phyloP scores from a whole-genome alignment of 2,888 invertebrate species.

The Hofmannophila pseudospretella region DNA sequence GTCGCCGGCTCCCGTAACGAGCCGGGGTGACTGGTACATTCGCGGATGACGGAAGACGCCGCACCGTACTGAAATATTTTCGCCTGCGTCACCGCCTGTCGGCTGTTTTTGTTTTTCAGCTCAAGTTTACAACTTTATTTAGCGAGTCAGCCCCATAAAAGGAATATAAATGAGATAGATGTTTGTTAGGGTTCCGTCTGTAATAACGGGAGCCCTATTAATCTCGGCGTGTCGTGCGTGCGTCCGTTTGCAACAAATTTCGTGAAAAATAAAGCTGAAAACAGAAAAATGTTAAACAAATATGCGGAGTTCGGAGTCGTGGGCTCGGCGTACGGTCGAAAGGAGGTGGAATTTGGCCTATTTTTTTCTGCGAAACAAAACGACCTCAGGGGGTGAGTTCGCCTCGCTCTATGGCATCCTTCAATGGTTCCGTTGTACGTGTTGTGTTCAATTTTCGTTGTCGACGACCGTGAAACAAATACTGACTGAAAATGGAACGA shows the following conservation, averaged over 20 bases:
- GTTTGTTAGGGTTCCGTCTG: slow-evolving; percentile 20
- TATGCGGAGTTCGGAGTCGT: slow-evolving; percentile 1
- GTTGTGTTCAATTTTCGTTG: slow-evolving; percentile 4
- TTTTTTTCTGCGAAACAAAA: slow-evolving; percentile 1
- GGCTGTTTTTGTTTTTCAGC: slow-evolving; percentile 28
- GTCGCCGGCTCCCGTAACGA: too few species aligned
- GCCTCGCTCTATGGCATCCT: neutral
- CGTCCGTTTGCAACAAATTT: slow-evolving; percentile 7
- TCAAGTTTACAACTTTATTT: slow-evolving; percentile 29
- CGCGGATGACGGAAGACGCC: too few species aligned
- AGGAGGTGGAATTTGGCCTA: slow-evolving; percentile 4
- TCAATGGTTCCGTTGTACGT: neutral
- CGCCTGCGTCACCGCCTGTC: slow-evolving; percentile 11
- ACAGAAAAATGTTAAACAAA: slow-evolving; percentile 7
- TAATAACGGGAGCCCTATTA: slow-evolving; percentile 24
- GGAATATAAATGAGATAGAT: slow-evolving; percentile 33
- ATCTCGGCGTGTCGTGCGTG: slow-evolving; percentile 17
- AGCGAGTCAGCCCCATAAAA: slow-evolving; percentile 34
- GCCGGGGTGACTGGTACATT: too few species aligned
- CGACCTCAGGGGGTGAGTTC: neutral
- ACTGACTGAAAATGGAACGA: neutral
- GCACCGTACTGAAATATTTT: too few species aligned
- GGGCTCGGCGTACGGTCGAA: neutral
- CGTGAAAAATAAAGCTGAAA: slow-evolving; percentile 7
- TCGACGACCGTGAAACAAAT: slow-evolving; percentile 2